Evolutionary conservation across 1,140 invertebrate species (phyloP).

Genomic region (Drosophila nebulosa): DNA sequence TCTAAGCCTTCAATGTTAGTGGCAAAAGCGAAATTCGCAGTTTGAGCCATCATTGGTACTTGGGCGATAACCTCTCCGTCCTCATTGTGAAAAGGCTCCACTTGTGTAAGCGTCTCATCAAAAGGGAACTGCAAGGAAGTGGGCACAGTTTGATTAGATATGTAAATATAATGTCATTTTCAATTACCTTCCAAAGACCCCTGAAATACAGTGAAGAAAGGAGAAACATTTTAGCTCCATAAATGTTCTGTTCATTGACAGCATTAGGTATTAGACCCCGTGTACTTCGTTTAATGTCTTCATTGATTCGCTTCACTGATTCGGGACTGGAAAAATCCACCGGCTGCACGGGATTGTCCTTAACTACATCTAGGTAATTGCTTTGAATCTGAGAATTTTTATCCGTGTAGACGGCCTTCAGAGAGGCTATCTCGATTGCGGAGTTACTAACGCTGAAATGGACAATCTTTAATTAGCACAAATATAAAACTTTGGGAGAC

Average conservation of each 20-base stretch:
- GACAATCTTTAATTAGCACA: not conserved
- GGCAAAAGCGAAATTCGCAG: conserved; percentile 82
- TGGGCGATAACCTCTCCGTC: conserved; percentile 81
- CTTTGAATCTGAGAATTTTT: conserved; percentile 29
- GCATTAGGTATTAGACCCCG: conserved; percentile 85
- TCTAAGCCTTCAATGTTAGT: conserved; percentile 82
- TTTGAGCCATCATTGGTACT: conserved; percentile 85
- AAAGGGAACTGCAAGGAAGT: conserved; percentile 83
- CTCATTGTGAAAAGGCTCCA: conserved; percentile 82
- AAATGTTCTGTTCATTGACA: conserved; percentile 82
- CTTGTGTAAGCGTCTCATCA: conserved; percentile 83
- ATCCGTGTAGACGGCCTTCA: conserved; percentile 66
- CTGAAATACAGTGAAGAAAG: conserved; percentile 92
- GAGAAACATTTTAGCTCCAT: conserved; percentile 85
- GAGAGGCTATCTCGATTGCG: conserved; percentile 63
- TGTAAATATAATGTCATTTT: not conserved
- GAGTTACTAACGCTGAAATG: conserved; percentile 55
- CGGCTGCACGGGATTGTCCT: conserved; percentile 83
- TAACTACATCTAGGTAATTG: conserved; percentile 74
- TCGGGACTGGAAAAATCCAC: conserved; percentile 84
- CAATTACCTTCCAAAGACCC: conserved; percentile 86
- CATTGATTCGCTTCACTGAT: conserved; percentile 84
- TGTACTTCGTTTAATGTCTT: conserved; percentile 85
- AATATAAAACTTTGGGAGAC: not conserved
- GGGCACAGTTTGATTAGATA: not conserved